phyloP scores from a whole-genome alignment of 1,140 invertebrate genomes.

The Neelides sp. region DNA sequence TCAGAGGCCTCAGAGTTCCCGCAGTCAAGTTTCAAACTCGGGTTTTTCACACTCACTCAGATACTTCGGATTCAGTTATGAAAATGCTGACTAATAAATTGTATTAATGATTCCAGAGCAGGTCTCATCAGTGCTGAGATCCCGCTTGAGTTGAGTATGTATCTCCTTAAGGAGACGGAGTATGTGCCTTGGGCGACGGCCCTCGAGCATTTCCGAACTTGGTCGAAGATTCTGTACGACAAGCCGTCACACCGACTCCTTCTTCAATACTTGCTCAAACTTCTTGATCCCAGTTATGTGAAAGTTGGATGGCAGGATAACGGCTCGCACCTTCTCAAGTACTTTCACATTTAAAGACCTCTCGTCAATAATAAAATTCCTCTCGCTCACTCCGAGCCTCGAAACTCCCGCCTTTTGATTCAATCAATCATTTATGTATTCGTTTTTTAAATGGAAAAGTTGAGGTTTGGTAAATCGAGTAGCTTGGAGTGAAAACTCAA shows the following conservation, averaged over 20 bases:
- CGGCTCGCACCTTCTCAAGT: conserved; percentile 54
- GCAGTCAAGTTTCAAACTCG: too few relatives aligned
- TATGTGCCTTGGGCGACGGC: conserved; percentile 63
- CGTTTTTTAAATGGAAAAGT: too few relatives aligned
- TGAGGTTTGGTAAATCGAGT: too few relatives aligned
- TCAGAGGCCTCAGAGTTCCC: too few relatives aligned
- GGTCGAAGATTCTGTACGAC: conserved; percentile 52
- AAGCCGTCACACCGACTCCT: conserved; percentile 51
- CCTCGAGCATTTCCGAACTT: conserved; percentile 51
- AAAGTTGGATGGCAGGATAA: conserved; percentile 52
- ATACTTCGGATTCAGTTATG: conserved; percentile 2
- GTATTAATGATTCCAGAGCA: conserved; percentile 43
- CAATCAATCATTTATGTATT: too few relatives aligned
- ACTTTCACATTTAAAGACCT: conserved; percentile 22
- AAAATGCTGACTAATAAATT: conserved; percentile 8
- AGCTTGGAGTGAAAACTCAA: too few relatives aligned
- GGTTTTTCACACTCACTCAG: too few relatives aligned
- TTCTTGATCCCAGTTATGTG: conserved; percentile 48
- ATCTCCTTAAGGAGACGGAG: conserved; percentile 55
- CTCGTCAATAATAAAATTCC: not conserved
- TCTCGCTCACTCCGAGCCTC: not conserved
- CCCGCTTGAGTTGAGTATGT: conserved; percentile 53
- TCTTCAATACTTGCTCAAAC: conserved; percentile 45
- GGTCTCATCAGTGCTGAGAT: conserved; percentile 54
- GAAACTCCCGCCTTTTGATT: not conserved